Conservation (phyloP, 2,113 vertebrate species). For the Ptyas mucosa region DNA sequence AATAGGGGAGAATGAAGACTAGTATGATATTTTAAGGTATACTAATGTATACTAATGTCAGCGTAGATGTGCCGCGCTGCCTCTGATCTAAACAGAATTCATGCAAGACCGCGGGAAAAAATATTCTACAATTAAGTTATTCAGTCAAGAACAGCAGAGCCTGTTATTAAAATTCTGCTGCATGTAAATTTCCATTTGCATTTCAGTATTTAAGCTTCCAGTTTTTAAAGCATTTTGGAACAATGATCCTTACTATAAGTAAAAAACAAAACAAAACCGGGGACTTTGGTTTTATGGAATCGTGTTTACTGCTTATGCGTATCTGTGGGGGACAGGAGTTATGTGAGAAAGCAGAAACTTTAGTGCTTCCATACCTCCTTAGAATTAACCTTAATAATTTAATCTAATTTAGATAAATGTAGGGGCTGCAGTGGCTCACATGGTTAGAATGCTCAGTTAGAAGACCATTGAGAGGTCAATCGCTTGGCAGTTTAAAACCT, state of each 20-base stretch:
- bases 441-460: neutral
- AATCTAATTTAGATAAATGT: no score
- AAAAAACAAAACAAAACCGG: neutral
- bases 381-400: neutral
- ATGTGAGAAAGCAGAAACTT: neutral
- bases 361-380: neutral
- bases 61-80: neutral
- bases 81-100: fast-evolving
- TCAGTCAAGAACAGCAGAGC: neutral
- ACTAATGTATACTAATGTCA: neutral
- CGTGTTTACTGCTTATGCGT: neutral
- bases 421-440: neutral
- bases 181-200: neutral
- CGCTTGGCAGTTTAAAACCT: neutral
- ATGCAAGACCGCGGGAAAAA: fast-evolving
- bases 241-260: neutral
- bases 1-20: neutral
- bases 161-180: neutral
- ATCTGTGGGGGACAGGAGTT: neutral
- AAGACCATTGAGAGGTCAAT: neutral
- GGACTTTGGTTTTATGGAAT: neutral
- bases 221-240: neutral
- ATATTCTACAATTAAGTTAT: neutral
- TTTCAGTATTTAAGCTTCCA: neutral
- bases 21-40: neutral